phyloP scores from a whole-genome alignment of 1,140 invertebrate genomes.

The Drosophila bipectinata region DNA sequence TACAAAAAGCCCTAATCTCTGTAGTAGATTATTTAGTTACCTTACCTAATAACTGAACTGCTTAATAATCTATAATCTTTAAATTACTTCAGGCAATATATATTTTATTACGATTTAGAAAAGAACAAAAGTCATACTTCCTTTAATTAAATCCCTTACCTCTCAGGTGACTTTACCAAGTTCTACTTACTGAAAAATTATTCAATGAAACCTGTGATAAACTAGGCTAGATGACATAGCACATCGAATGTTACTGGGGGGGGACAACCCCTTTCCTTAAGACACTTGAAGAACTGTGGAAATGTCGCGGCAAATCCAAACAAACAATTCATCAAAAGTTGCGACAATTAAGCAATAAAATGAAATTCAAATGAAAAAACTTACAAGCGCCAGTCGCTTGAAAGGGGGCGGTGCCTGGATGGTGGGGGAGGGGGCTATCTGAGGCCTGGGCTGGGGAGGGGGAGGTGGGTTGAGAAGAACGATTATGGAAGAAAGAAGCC shows the following conservation, averaged over 20 bases:
- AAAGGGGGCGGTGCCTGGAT: constrained; percentile 24
- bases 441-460: constrained; percentile 2
- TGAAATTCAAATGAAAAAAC: constrained; percentile 79
- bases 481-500: constrained; percentile 78
- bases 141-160: too few relatives aligned
- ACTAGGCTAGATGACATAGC: neutral
- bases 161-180: neutral
- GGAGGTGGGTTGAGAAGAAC: constrained; percentile 36
- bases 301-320: constrained; percentile 82
- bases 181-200: too few relatives aligned
- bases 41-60: too few relatives aligned
- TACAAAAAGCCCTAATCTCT: too few relatives aligned
- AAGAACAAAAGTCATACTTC: too few relatives aligned
- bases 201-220: too few relatives aligned
- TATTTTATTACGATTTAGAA: too few relatives aligned
- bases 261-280: neutral
- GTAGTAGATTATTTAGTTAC: too few relatives aligned
- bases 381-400: constrained; percentile 52
- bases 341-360: constrained; percentile 77
- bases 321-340: constrained; percentile 80
- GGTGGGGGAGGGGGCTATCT: neutral
- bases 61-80: too few relatives aligned
- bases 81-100: too few relatives aligned
- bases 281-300: constrained; percentile 24
- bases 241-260: neutral